Evolutionary conservation across 2,797 vertebrate species (phyloP).

Genomic region (Iguana delicatissima): DNA sequence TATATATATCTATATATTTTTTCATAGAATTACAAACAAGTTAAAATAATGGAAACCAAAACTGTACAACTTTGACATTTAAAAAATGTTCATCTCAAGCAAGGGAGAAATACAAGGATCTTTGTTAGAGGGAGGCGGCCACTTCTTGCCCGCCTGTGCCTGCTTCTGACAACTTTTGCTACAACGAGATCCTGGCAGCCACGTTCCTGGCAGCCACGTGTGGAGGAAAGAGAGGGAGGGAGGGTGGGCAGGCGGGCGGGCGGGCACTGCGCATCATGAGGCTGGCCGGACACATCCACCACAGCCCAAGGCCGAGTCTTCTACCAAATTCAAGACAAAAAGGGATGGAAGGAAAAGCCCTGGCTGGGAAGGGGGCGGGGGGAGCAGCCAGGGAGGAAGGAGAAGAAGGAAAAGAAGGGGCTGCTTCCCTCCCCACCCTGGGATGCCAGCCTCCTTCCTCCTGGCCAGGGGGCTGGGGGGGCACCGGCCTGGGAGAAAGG

Average conservation of each 20-base stretch:
- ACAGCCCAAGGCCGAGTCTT: constrained; percentile 79
- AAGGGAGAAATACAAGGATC: constrained; percentile 82
- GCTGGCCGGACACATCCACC: constrained; percentile 84
- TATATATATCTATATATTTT: constrained; percentile 82
- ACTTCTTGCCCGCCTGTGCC: constrained; percentile 63
- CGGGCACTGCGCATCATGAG: constrained; percentile 82
- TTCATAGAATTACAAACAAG: constrained; percentile 90
- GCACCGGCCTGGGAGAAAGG: background rate
- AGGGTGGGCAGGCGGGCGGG: constrained; percentile 77
- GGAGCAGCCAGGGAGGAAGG: background rate
- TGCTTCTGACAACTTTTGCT: constrained; percentile 79
- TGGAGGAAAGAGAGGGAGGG: too few relatives aligned
- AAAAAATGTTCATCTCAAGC: constrained; percentile 87
- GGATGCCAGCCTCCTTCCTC: constrained; percentile 65
- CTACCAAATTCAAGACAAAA: constrained; percentile 75
- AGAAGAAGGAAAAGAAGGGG: background rate
- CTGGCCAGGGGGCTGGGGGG: background rate
- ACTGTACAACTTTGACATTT: constrained; percentile 85
- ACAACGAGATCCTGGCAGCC: constrained; percentile 80
- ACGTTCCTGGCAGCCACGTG: constrained; percentile 37
- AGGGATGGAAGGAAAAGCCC: constrained; percentile 77
- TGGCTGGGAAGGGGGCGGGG: constrained; percentile 59
- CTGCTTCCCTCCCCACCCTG: constrained; percentile 82
- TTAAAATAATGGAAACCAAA: constrained; percentile 86
- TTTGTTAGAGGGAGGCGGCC: constrained; percentile 77